Percentiles rank a stretch among this genome's conserved stretches.
These are phyloP conservation scores for Epinotia ramella DNA, from an alignment of 2,888 invertebrate genomes.

Conservation along the genomic window DNA sequence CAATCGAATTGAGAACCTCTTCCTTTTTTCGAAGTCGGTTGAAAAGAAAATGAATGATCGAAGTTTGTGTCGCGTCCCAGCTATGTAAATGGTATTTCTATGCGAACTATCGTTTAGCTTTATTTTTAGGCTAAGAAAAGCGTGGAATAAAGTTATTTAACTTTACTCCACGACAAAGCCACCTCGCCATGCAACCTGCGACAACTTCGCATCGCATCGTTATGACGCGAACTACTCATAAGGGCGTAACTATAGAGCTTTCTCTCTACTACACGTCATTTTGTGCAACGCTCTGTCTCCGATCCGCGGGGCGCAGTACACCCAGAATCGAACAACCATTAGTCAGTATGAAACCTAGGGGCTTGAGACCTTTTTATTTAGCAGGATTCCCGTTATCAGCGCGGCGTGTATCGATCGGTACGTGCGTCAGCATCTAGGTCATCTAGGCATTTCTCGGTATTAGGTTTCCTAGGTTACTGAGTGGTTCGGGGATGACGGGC, in stretches of 20 bases:
- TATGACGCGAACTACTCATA: not conserved
- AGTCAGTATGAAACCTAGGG: not conserved
- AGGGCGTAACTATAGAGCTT: slow-evolving; percentile 3
- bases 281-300: not conserved
- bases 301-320: not conserved
- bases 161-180: slow-evolving; percentile 7
- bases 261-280: not conserved
- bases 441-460: slow-evolving; percentile 90
- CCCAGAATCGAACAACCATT: not conserved
- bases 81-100: no score
- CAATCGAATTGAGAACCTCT: no score
- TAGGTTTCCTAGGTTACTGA: slow-evolving; percentile 63
- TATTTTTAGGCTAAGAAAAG: no score
- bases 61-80: no score
- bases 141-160: not conserved
- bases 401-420: slow-evolving; percentile 77
- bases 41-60: no score
- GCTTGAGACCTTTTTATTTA: slow-evolving; percentile 82
- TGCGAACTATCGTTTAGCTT: no score
- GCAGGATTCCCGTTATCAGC: slow-evolving; percentile 11
- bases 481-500: not conserved
- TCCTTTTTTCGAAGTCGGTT: no score
- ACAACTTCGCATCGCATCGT: slow-evolving; percentile 12
- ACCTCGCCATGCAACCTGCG: not conserved
- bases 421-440: slow-evolving; percentile 89